Evolutionary conservation across 2,113 vertebrate species (phyloP).

Genomic region (Pagrus major): DNA sequence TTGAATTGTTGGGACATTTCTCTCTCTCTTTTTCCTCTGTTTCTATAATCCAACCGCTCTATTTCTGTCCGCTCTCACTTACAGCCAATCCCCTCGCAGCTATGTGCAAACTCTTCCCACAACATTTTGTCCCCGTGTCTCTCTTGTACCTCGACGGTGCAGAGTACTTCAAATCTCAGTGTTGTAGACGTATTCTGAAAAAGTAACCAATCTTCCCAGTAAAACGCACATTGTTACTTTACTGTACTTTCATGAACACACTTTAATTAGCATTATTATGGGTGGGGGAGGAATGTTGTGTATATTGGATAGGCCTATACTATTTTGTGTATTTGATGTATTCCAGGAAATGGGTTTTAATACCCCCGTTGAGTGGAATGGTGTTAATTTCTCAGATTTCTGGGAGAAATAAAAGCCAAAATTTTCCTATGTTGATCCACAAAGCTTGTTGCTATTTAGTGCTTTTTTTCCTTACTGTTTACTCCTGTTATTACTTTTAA

Average conservation of each 20-base stretch:
- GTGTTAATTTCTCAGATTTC: constrained; percentile 81
- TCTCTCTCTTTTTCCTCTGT: constrained; percentile 46
- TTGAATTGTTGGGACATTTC: constrained; percentile 45
- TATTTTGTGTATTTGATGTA: constrained; percentile 77
- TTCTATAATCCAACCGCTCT: constrained; percentile 46
- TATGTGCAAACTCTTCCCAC: constrained; percentile 44
- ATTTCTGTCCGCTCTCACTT: constrained; percentile 52
- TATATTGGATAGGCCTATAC: constrained; percentile 73
- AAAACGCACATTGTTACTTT: constrained; percentile 70
- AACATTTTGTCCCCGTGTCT: constrained; percentile 36
- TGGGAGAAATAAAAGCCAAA: constrained; percentile 82
- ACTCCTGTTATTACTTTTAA: constrained; percentile 66
- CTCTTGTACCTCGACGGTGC: constrained; percentile 51
- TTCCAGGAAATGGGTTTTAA: constrained; percentile 72
- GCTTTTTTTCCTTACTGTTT: constrained; percentile 64
- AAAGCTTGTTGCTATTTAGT: constrained; percentile 73
- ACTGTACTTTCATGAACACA: constrained; percentile 72
- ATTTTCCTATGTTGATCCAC: constrained; percentile 68
- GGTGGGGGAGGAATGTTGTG: constrained; percentile 54
- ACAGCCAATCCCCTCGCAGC: constrained; percentile 30
- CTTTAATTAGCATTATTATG: constrained; percentile 64
- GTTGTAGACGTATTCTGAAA: constrained; percentile 61
- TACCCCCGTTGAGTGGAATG: constrained; percentile 73
- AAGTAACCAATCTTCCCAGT: constrained; percentile 58
- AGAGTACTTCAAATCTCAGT: constrained; percentile 53